A percentile compares a stretch with the other conserved stretches of the same genome.
Conservation (phyloP, 1,140 invertebrate species). For the Dryas iulia region DNA sequence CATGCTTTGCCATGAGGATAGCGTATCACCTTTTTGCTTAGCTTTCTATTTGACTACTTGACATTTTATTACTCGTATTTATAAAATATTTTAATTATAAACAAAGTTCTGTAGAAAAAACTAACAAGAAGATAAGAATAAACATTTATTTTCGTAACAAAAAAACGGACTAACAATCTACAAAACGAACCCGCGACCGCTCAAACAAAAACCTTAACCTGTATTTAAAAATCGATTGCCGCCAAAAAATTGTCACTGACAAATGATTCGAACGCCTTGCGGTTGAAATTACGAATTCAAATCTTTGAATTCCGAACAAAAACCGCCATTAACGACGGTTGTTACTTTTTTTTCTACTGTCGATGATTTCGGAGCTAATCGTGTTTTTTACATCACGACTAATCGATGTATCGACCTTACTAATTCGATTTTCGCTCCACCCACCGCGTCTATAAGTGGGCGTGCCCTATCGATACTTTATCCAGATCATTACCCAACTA, state of each 20-base stretch:
- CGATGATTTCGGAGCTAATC: conserved; percentile 74
- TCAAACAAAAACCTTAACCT: conserved; percentile 59
- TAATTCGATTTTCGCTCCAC: conserved; percentile 75
- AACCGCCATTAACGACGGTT: conserved; percentile 71
- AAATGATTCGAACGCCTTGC: conserved; percentile 76
- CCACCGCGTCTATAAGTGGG: conserved; percentile 64
- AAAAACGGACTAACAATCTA: conserved; percentile 18
- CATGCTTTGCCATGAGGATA: conserved; percentile 42
- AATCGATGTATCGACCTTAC: conserved; percentile 70
- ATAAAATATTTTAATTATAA: background rate
- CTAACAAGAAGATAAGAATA: background rate
- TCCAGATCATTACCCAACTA: conserved; percentile 48
- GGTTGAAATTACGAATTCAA: conserved; percentile 78
- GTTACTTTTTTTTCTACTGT: conserved; percentile 70
- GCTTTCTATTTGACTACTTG: conserved; percentile 1
- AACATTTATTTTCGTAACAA: conserved; percentile 17
- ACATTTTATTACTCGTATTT: conserved; percentile 6
- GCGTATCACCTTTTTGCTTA: conserved; percentile 14
- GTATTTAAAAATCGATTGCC: conserved; percentile 77
- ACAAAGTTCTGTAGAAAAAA: background rate
- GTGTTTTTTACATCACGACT: conserved; percentile 68
- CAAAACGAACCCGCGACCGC: conserved; percentile 35
- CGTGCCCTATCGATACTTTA: conserved; percentile 67
- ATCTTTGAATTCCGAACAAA: conserved; percentile 76
- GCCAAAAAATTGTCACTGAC: conserved; percentile 79